A percentile compares a stretch with the other conserved stretches of the same genome.
These are phyloP conservation scores for Hypomecis punctinalis DNA, from an alignment of 2,888 invertebrate species.

Conservation along the genomic window DNA sequence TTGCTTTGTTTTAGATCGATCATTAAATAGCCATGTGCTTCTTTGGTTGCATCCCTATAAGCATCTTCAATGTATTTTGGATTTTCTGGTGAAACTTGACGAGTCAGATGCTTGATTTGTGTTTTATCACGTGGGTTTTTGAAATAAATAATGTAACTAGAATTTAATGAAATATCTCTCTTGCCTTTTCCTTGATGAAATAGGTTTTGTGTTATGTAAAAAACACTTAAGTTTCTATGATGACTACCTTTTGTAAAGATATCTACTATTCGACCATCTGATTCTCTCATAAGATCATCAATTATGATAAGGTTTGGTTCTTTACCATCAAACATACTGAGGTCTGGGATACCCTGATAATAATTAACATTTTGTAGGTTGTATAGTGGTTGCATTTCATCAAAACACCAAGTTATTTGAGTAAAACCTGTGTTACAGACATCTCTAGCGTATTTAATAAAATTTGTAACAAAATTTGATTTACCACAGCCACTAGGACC, in stretches of 20 bases:
- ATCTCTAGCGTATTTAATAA: constrained; percentile 28
- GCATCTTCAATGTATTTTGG: constrained; percentile 46
- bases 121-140: constrained; percentile 48
- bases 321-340: constrained; percentile 44
- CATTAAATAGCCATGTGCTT: constrained; percentile 48
- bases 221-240: constrained; percentile 50
- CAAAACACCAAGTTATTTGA: constrained; percentile 31
- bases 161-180: constrained; percentile 45
- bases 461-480: constrained; percentile 37
- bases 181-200: constrained; percentile 47
- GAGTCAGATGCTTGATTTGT: constrained; percentile 43
- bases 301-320: constrained; percentile 45
- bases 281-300: constrained; percentile 52
- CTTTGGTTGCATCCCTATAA: constrained; percentile 46
- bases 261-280: constrained; percentile 48
- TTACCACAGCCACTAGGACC: constrained; percentile 48
- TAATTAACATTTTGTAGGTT: constrained; percentile 43
- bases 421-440: constrained; percentile 23
- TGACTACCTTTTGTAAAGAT: constrained; percentile 37
- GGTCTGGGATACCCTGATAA: constrained; percentile 47
- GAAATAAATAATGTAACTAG: constrained; percentile 46
- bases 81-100: constrained; percentile 47
- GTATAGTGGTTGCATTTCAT: constrained; percentile 43
- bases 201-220: constrained; percentile 48
- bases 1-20: constrained; percentile 47